Evolutionary conservation across 2,797 vertebrate genomes (phyloP).

Genomic region (Phataginus tetradactyla): DNA sequence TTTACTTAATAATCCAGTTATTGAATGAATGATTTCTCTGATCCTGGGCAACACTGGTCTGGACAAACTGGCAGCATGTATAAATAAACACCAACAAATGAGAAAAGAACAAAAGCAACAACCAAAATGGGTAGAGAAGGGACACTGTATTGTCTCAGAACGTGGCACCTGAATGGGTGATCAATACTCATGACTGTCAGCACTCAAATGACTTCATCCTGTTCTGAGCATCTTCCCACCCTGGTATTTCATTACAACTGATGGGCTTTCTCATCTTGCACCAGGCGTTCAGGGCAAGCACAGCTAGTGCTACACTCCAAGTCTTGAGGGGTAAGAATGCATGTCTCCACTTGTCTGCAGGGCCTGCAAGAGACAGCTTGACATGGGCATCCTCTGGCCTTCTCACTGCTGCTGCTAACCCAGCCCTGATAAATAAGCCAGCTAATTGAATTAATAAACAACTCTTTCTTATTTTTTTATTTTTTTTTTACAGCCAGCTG

Average conservation of each 20-base stretch:
- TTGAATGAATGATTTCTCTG: conserved; percentile 15
- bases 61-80: not conserved
- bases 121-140: not conserved
- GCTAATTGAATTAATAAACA: conserved; percentile 95
- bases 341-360: conserved; percentile 7
- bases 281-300: conserved; percentile 44
- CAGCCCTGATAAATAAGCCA: conserved; percentile 87
- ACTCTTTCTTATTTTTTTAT: conserved; percentile 81
- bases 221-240: conserved; percentile 33
- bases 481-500: conserved; percentile 87
- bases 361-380: not conserved
- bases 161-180: not conserved
- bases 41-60: not conserved
- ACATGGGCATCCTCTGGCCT: conserved; percentile 72
- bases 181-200: conserved; percentile 57
- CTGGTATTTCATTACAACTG: conserved; percentile 58
- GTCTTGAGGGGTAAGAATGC: not conserved
- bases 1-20: not conserved
- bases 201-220: conserved; percentile 48
- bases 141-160: not conserved
- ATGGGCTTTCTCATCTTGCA: conserved; percentile 27
- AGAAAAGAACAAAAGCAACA: not conserved
- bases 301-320: accelerated
- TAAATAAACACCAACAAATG: not conserved
- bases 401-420: conserved; percentile 84